Evolutionary conservation across 2,888 invertebrate species (phyloP).

Genomic region (Troides helena): DNA sequence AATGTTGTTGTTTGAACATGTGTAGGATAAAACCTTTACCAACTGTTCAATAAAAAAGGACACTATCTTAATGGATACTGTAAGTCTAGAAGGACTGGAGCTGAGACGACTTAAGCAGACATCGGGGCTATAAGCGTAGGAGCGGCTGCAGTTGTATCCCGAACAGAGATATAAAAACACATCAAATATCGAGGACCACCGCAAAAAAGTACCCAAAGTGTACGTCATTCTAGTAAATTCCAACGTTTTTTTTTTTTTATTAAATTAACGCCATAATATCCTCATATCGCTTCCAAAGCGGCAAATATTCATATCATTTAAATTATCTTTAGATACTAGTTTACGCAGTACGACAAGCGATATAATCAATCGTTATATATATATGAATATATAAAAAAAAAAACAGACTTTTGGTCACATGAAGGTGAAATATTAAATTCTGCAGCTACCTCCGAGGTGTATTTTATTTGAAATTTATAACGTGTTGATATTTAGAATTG

Average conservation of each 20-base stretch:
- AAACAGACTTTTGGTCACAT: conserved; percentile 13
- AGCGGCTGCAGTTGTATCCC: too few species aligned
- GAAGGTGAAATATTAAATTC: conserved; percentile 24
- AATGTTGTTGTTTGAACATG: neutral
- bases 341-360: neutral
- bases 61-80: too few species aligned
- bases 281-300: neutral
- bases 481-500: conserved; percentile 25
- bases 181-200: too few species aligned
- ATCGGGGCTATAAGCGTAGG: too few species aligned
- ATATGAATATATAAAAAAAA: conserved; percentile 11
- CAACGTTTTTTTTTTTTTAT: too few species aligned
- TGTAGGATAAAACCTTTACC: neutral
- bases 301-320: neutral
- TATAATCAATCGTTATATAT: neutral
- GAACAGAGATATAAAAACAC: too few species aligned
- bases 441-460: conserved; percentile 1
- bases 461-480: conserved; percentile 6
- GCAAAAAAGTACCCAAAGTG: too few species aligned
- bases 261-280: too few species aligned
- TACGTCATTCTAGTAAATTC: too few species aligned
- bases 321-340: conserved; percentile 4
- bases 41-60: too few species aligned
- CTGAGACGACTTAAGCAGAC: too few species aligned
- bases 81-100: too few species aligned